Conservation (phyloP, 2,797 vertebrate genomes). For the Poecilia gillii region DNA sequence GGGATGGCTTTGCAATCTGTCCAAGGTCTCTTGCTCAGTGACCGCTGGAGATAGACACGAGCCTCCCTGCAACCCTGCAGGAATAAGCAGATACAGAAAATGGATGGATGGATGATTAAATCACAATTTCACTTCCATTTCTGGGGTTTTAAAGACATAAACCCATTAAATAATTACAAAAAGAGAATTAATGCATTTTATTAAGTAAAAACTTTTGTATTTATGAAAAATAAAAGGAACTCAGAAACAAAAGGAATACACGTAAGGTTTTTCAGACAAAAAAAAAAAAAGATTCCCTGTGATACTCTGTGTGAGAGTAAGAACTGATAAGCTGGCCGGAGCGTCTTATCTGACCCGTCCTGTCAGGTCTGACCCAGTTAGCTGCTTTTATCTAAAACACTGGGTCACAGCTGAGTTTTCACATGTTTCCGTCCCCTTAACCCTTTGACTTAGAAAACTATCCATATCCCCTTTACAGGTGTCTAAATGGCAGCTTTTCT, state of each 20-base stretch:
- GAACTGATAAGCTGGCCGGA: not conserved
- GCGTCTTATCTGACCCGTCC: not conserved
- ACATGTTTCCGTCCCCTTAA: not conserved
- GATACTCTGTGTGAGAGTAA: not conserved
- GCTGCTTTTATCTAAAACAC: slow-evolving; percentile 11
- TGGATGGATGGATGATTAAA: not conserved
- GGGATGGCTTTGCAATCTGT: not conserved
- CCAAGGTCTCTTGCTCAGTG: not conserved
- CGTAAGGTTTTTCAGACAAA: not conserved
- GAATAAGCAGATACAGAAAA: not conserved
- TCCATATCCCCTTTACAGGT: not conserved
- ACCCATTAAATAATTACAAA: not conserved
- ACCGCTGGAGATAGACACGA: not conserved
- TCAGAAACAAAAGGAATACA: not conserved
- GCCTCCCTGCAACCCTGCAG: not conserved
- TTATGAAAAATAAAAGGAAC: not conserved
- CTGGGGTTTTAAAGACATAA: not conserved
- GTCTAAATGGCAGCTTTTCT: not conserved
- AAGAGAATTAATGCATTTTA: not conserved
- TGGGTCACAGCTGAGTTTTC: not conserved
- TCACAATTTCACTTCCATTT: not conserved
- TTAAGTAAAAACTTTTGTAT: not conserved
- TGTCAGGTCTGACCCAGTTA: not conserved
- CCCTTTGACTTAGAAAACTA: too few species aligned
- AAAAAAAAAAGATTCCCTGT: not conserved